Base-by-base conservation (phyloP, 92 coral and sea anemone species). In the Siderastrea siderea region DNA sequence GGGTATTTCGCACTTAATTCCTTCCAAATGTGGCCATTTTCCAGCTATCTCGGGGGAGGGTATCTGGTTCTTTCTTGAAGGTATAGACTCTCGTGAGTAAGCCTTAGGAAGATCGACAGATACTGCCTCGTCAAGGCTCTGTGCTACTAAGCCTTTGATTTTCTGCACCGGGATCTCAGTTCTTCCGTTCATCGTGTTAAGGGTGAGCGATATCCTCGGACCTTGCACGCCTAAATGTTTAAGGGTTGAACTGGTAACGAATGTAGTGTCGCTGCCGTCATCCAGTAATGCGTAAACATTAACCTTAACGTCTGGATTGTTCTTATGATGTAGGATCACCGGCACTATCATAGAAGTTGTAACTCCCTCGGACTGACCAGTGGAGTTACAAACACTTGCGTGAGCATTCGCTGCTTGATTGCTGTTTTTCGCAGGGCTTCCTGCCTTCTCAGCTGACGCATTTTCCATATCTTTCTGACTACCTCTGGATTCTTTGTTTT, bases 261-360 rank as follows among this genome's bases (percentile, higher is more conserved):
- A n/a, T n/a, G n/a, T n/a, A n/a, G n/a, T n/a, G n/a, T n/a, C n/a
- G 68, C 44, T 60, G 72, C 7, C 66, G 49, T 1, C 92, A 59
- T 59, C 85, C 46, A 67, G 89, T 84, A 89, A 75, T 4, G 92
- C 84, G 50, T 49, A 60, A 1, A 89, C 74, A n/a, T 67, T 83
- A 0, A 89, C 19, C 3, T 0, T 58, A 0, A 69, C 78, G 3
- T 46, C 79, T 0, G 3, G 3, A 59, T 59, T 59, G 63, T 59
- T 44, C 50, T 44, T 62, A 74, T 50, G 63, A 68, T 55, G 78
- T 81, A 12, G 74, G 71, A 5, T 64, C 76, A 50, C 63, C 38
- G 38, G 38, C 38, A 26, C 38, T 26, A 26, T 26, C 38, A 26
- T 26, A 26, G 38, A 26, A 26, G 38, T 26, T 26, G 38, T 26